phyloP scores from a whole-genome alignment of 1,140 invertebrate genomes.

The Zaprionus capensis region DNA sequence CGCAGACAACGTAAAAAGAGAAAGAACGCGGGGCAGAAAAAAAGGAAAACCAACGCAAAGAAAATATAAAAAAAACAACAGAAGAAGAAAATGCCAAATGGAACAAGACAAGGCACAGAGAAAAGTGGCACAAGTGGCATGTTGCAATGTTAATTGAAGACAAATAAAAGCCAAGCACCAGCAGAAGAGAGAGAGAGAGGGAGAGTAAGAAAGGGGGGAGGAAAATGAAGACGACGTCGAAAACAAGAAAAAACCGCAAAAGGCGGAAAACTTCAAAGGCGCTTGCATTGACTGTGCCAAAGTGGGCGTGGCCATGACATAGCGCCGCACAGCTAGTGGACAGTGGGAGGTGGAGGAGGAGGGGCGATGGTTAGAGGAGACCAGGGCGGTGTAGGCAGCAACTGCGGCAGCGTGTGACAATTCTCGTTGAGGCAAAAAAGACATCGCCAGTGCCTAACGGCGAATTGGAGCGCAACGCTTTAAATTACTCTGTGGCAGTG shows the following conservation, averaged over 20 bases:
- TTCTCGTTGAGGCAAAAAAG: constrained; percentile 40
- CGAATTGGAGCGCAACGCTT: constrained; percentile 54
- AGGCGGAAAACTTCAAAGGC: constrained; percentile 49
- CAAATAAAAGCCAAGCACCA: constrained; percentile 49
- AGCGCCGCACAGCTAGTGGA: neutral
- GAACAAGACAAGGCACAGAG: constrained; percentile 42
- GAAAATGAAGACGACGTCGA: neutral
- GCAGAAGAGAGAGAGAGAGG: neutral
- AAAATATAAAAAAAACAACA: constrained; percentile 32
- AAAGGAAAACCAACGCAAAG: constrained; percentile 30
- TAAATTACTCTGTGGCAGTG: constrained; percentile 51
- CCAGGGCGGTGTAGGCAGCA: constrained; percentile 17
- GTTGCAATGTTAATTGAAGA: constrained; percentile 65
- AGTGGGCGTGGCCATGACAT: constrained; percentile 29
- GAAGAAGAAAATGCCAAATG: constrained; percentile 15
- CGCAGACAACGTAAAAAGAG: constrained; percentile 15
- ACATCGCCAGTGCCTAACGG: constrained; percentile 32
- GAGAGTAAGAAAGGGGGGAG: neutral
- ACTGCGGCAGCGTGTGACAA: constrained; percentile 50
- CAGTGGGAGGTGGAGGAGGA: neutral
- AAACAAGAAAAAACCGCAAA: constrained; percentile 29
- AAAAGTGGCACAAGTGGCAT: constrained; percentile 57
- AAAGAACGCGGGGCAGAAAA: neutral
- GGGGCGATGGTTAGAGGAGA: neutral
- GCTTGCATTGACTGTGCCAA: constrained; percentile 31